These are phyloP conservation scores for Endomychus coccineus DNA, from an alignment of 2,888 invertebrate species.

Conservation along the genomic window DNA sequence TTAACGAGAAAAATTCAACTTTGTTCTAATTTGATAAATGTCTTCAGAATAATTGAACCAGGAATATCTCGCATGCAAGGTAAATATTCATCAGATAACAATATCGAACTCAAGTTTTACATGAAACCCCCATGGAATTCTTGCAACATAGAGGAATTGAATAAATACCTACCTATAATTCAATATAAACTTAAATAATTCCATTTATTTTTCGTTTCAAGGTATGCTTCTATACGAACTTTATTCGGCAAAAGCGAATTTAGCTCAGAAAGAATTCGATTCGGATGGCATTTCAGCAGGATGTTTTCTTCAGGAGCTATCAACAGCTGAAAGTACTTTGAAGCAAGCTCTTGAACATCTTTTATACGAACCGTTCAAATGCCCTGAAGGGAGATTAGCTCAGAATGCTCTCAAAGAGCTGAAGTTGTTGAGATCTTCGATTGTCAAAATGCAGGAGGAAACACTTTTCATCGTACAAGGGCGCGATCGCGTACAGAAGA, in stretches of 20 bases:
- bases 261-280: constrained; percentile 57
- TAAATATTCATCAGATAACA: constrained; percentile 28
- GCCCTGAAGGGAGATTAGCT: constrained; percentile 66
- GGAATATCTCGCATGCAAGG: constrained; percentile 64
- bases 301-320: constrained; percentile 50
- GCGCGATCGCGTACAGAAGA: too few species aligned
- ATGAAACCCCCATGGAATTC: not conserved
- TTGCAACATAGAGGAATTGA: constrained; percentile 3
- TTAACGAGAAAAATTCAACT: constrained; percentile 58
- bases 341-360: constrained; percentile 59
- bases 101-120: too few species aligned
- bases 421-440: constrained; percentile 50
- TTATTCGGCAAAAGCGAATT: constrained; percentile 57
- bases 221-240: constrained; percentile 71
- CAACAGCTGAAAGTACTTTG: constrained; percentile 51
- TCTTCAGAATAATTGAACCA: constrained; percentile 61
- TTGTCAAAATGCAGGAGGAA: constrained; percentile 32
- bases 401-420: constrained; percentile 61
- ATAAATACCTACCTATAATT: too few species aligned
- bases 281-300: constrained; percentile 51
- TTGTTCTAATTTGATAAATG: constrained; percentile 57
- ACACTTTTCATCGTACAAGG: too few species aligned
- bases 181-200: not conserved
- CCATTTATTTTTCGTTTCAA: constrained; percentile 32
- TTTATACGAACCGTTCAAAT: constrained; percentile 61